phyloP scores from a whole-genome alignment of 2,113 vertebrate genomes.

The Oreamnos americanus region DNA sequence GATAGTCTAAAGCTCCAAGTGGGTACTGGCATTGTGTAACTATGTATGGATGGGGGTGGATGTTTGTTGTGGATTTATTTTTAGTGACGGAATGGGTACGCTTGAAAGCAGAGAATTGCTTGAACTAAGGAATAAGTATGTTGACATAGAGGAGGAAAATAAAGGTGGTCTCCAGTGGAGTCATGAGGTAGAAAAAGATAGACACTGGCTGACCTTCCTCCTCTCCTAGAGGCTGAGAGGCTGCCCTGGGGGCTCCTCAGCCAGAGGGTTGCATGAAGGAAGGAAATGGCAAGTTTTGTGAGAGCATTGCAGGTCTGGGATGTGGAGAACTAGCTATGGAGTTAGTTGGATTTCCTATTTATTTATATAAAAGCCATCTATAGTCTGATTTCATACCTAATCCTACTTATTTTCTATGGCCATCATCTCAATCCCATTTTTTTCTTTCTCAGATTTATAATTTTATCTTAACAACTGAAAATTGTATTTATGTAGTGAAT shows the following conservation, averaged over 20 bases:
- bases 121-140: background rate
- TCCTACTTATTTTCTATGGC: background rate
- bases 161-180: background rate
- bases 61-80: background rate
- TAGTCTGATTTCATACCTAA: background rate
- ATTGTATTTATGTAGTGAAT: background rate
- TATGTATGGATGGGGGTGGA: background rate
- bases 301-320: background rate
- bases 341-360: background rate
- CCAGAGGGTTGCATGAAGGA: background rate
- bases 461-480: background rate
- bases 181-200: background rate
- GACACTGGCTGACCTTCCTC: background rate
- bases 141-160: background rate
- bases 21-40: background rate
- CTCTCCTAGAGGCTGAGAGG: background rate
- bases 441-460: background rate
- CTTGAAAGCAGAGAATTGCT: background rate
- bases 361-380: background rate
- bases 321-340: background rate
- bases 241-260: background rate
- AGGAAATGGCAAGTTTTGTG: background rate
- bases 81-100: background rate
- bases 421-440: background rate
- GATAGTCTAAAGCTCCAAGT: background rate